Evolutionary conservation across 2,888 invertebrate species (phyloP), one percentile per base, ranked within the genome.

Genomic region (Eilema caniola): DNA sequence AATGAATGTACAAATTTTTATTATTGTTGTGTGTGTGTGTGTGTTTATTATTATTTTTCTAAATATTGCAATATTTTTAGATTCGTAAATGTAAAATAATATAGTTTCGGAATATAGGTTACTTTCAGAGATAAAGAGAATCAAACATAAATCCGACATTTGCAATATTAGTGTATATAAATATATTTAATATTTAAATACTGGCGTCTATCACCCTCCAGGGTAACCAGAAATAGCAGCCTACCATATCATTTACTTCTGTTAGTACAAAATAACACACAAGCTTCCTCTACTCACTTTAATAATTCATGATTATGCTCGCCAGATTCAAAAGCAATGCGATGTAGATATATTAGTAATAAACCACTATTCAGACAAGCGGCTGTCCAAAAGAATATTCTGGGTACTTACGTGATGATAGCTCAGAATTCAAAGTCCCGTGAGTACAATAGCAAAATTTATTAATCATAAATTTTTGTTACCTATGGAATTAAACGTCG

Each of bases 401-500:
- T 47, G 0, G 3, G n/a, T 14, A n/a, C n/a, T n/a, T n/a, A 20
- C 20, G 25, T 3, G 56, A 20, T n/a, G 16, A 8, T 59, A 23
- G 20, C n/a, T 33, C 28, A 24, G 20, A 25, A 63, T 63, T n/a
- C n/a, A 63, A 63, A 68, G 8, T 57, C 56, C 25, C 37, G 37
- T 41, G 23, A 31, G 53, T 23, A 24, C 23, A 37, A 23, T 37
- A 25, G 14, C 16, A 65, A 20, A 64, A 67, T 68, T 65, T 65
- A 71, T 71, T 61, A 57, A 62, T 57, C 61, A 57, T 71, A 67
- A 71, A 68, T 68, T 62, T 37, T 65, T 28, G 61, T 65, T 41
- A 28, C 28, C 28, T 28, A 64, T 64, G n/a, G 11, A 57, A 65
- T 62, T 28, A 31, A 75, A 11, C 28, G 4, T 23, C 25, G 66